These are phyloP conservation scores for Caenorhabditis imperialis DNA, from an alignment of 2,888 invertebrate species.

Conservation along the genomic window DNA sequence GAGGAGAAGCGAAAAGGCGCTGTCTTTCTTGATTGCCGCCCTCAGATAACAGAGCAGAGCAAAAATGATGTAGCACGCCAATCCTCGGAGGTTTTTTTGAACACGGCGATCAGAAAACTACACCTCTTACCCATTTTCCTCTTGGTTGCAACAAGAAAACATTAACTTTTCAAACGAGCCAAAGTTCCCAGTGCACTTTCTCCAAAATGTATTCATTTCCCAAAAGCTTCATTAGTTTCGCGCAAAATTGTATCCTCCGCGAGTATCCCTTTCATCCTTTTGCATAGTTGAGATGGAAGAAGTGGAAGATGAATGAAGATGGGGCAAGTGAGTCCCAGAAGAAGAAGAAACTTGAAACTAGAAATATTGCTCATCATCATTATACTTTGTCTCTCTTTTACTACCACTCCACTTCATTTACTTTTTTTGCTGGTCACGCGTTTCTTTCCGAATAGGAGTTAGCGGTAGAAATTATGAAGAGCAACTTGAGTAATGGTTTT, in stretches of 20 bases:
- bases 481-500: not conserved
- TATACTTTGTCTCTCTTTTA: constrained; percentile 11
- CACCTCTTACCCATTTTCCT: not conserved
- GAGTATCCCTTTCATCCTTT: constrained; percentile 42
- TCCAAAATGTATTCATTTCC: constrained; percentile 13
- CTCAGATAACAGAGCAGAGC: constrained; percentile 45
- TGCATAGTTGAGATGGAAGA: constrained; percentile 49
- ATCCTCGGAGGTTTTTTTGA: constrained; percentile 28
- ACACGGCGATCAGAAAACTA: constrained; percentile 1
- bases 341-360: constrained; percentile 41
- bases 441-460: constrained; percentile 7
- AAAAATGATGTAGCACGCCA: constrained; percentile 45
- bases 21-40: constrained; percentile 50
- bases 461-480: not conserved
- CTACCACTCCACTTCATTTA: not conserved
- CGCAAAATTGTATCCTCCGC: constrained; percentile 39
- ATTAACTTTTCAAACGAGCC: no score
- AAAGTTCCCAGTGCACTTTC: no score
- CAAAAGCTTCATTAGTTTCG: constrained; percentile 32
- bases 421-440: constrained; percentile 4
- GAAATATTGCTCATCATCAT: constrained; percentile 39
- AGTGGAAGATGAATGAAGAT: constrained; percentile 45
- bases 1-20: constrained; percentile 25
- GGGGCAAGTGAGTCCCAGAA: constrained; percentile 2
- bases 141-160: not conserved